Evolutionary conservation across 2,113 vertebrate species (phyloP).

Genomic region (Alexandromys fortis): DNA sequence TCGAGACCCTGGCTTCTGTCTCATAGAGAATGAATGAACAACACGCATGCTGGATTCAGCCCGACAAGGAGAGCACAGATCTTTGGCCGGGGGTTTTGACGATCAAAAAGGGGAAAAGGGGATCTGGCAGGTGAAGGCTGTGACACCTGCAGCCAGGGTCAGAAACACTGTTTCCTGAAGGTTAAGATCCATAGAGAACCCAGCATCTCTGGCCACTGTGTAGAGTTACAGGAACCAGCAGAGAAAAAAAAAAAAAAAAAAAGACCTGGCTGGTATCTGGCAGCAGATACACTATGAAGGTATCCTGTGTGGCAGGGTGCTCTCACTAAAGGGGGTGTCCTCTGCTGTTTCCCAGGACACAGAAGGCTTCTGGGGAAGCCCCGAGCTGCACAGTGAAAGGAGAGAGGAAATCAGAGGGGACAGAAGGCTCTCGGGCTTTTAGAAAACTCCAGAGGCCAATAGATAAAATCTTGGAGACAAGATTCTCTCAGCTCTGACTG

Average conservation of each 20-base stretch:
- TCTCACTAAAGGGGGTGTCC: too few relatives aligned
- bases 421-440: background rate
- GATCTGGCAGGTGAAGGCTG: background rate
- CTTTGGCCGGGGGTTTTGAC: background rate
- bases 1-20: background rate
- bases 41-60: background rate
- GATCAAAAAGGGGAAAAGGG: background rate
- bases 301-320: background rate
- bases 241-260: background rate
- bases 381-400: rapidly evolving
- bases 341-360: background rate
- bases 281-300: background rate
- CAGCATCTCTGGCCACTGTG: rapidly evolving
- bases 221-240: rapidly evolving
- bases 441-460: constrained; percentile 28
- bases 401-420: background rate
- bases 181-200: background rate
- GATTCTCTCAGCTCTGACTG: background rate
- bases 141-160: background rate
- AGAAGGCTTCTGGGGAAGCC: background rate
- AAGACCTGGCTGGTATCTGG: background rate
- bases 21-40: background rate
- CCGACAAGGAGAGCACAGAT: background rate
- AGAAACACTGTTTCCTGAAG: background rate
- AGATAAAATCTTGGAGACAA: background rate